phyloP scores from a whole-genome alignment of 2,113 vertebrate genomes.

The Collichthys lucidus region DNA sequence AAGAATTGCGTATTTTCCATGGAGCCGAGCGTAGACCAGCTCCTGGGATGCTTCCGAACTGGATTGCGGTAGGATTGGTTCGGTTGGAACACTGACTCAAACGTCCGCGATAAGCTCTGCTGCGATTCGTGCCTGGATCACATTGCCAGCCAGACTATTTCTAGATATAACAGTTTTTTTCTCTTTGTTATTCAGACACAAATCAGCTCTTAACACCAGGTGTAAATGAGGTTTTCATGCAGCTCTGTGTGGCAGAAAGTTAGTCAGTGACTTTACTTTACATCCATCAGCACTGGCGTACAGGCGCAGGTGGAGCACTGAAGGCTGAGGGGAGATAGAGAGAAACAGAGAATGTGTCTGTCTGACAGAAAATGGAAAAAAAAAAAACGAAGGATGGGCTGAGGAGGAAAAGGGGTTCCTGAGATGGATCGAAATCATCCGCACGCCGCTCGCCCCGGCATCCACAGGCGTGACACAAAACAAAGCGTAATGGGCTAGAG shows the following conservation, averaged over 20 bases:
- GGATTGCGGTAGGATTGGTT: too few species aligned
- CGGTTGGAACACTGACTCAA: too few species aligned
- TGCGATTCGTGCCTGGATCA: neutral
- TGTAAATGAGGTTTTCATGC: neutral
- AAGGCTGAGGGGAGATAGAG: constrained; percentile 57
- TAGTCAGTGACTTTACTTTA: constrained; percentile 8
- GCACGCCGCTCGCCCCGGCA: constrained; percentile 26
- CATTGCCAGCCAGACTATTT: neutral
- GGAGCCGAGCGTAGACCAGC: too few species aligned
- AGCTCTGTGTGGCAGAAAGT: neutral
- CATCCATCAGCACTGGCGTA: constrained; percentile 22
- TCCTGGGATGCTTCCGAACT: too few species aligned
- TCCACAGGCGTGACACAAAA: constrained; percentile 73
- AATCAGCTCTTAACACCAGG: neutral
- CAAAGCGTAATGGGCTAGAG: constrained; percentile 77
- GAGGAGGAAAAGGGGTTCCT: constrained; percentile 38
- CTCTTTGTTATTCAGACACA: neutral
- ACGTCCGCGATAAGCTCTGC: too few species aligned
- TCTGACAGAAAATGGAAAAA: constrained; percentile 27
- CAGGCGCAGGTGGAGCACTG: constrained; percentile 32
- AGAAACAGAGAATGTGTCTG: constrained; percentile 57
- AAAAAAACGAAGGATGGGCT: constrained; percentile 5
- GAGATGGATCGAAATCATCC: constrained; percentile 74
- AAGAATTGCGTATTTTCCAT: too few species aligned
- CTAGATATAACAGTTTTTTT: neutral